Percentiles rank a stretch among this genome's conserved stretches.
These are phyloP conservation scores for Hypolimnas misippus DNA, from an alignment of 2,888 invertebrate species.

Conservation along the genomic window DNA sequence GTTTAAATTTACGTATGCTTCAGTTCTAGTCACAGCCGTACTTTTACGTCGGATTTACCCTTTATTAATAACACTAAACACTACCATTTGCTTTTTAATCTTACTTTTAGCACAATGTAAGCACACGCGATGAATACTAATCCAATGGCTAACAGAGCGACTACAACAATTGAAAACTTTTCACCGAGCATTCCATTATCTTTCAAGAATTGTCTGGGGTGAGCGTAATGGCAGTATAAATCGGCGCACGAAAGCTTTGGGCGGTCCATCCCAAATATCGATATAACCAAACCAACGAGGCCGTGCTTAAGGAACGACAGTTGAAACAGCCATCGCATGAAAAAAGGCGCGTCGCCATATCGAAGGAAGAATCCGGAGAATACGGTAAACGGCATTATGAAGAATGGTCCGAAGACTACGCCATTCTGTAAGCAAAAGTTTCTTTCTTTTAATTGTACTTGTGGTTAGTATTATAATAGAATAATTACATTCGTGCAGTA, in stretches of 20 bases:
- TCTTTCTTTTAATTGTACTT: background rate
- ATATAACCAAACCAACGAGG: conserved; percentile 91
- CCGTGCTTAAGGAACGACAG: conserved; percentile 95
- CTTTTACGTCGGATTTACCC: conserved; percentile 1
- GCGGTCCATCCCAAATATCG: conserved; percentile 93
- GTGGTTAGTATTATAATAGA: conserved; percentile 7
- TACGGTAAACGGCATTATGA: conserved; percentile 93
- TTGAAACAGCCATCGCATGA: conserved; percentile 93
- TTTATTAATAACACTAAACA: background rate
- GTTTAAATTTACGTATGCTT: background rate
- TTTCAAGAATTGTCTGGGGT: conserved; percentile 89
- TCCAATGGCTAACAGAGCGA: conserved; percentile 86
- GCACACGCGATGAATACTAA: conserved; percentile 85
- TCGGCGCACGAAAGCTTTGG: conserved; percentile 89
- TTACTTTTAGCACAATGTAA: conserved; percentile 87
- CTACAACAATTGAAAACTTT: conserved; percentile 86
- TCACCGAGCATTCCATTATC: conserved; percentile 88
- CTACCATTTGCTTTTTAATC: conserved; percentile 83
- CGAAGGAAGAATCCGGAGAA: conserved; percentile 97
- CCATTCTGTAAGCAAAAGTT: conserved; percentile 87
- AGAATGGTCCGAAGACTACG: conserved; percentile 94
- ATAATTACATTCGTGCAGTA: too few species aligned
- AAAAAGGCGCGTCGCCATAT: conserved; percentile 90
- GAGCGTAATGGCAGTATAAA: conserved; percentile 89
- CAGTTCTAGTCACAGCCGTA: conserved; percentile 26